Evolutionary conservation across 2,113 vertebrate genomes (phyloP).

Genomic region (Neogale vison): DNA sequence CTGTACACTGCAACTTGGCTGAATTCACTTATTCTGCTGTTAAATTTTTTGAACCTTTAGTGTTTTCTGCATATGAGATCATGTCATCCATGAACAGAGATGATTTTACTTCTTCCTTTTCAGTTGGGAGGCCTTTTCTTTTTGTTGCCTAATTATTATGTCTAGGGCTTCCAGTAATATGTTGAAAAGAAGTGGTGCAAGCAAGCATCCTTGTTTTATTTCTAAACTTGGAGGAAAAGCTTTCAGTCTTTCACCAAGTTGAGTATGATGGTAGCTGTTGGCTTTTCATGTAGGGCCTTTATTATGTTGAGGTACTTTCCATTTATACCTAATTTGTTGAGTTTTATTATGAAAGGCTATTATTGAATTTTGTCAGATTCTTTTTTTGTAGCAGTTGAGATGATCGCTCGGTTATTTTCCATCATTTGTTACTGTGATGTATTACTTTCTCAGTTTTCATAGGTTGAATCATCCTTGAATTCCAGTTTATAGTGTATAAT

Average conservation of each 20-base stretch:
- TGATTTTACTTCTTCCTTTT: background rate
- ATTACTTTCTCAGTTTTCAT: background rate
- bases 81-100: background rate
- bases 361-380: background rate
- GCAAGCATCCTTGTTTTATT: background rate
- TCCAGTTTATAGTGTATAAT: background rate
- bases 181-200: background rate
- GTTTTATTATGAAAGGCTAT: background rate
- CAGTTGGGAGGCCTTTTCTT: background rate
- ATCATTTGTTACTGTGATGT: background rate
- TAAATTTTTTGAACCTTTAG: background rate
- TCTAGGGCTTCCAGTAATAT: background rate
- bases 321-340: background rate
- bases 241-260: background rate
- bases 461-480: background rate
- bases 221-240: background rate
- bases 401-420: background rate
- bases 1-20: background rate
- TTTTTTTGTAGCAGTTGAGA: background rate
- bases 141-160: background rate
- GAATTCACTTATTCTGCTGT: background rate
- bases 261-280: background rate
- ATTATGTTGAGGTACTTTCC: background rate
- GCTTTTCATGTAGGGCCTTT: background rate
- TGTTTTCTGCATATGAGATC: background rate